Evolutionary conservation across 1,140 invertebrate genomes (phyloP), one percentile per base, ranked within the genome.

Genomic region (Penaeus vannamei): DNA sequence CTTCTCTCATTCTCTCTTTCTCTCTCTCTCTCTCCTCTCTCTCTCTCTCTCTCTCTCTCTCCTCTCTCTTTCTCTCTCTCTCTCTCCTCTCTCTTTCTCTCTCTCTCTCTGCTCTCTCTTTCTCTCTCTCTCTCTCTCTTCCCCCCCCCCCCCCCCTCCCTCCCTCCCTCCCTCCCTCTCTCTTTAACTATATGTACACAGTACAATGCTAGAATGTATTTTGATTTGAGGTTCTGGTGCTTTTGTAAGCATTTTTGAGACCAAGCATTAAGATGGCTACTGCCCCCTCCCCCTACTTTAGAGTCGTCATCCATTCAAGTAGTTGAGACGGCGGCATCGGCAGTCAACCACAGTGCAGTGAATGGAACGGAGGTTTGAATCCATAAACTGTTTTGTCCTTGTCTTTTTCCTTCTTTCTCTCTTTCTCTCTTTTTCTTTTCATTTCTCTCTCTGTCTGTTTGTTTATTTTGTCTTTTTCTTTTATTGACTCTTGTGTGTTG

Each of bases 301-400:
- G 88, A 90, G 84, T 90, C 88, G 88, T 85, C 84, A 90, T 90
- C 88, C 88, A 69, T 90, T 69, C 88, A 86, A 86, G 84, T 90
- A 90, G 88, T 90, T 90, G 88, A 90, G 84, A 90, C 83, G 8
- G 66, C 88, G 23, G 36, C 84, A 22, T 82, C 84, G 20, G 77
- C 80, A 60, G 77, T 85, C 53, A 86, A 85, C 84, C 88, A 86
- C 88, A 90, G 53, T 53, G 60, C 84, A 32, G 77, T 90, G 17
- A 90, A 90, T 79, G 88, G 88, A 53, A 86, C 84, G 42, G 88
- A 90, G 88, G 88, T 90, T 85, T 64, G 86, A 81, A 46, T 19
- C 23, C 19, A 0, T 46, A 46, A 42, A 8, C 76, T 79, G 20
- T 32, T 79, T 79, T 10, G 10, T 12, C 72, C n/a, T 19, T 32